phyloP scores from a whole-genome alignment of 1,140 invertebrate genomes.

The Marisa cornuarietis region DNA sequence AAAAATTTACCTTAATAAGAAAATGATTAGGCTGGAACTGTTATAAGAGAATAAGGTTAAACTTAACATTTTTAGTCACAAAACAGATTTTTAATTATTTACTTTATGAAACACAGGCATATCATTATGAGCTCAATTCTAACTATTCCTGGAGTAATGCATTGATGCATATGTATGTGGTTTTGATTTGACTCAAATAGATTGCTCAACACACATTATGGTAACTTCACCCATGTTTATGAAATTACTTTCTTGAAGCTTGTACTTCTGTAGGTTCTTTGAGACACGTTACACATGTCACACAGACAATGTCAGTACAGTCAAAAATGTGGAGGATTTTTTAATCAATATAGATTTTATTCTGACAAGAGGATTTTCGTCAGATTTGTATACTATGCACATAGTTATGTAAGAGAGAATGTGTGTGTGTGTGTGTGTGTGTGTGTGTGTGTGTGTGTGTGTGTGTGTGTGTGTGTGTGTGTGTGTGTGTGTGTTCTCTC shows the following conservation, averaged over 20 bases:
- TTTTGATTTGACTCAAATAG: too few relatives aligned
- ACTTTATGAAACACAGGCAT: too few relatives aligned
- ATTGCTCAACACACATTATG: too few relatives aligned
- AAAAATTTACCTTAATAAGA: too few relatives aligned
- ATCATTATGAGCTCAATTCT: background rate
- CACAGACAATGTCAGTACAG: background rate
- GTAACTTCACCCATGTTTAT: too few relatives aligned
- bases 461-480: background rate
- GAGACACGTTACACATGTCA: too few relatives aligned
- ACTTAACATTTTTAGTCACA: too few relatives aligned
- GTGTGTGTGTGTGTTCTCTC: background rate
- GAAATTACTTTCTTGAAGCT: background rate
- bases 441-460: slow-evolving; percentile 7
- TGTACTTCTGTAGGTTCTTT: background rate
- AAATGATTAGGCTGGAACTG: too few relatives aligned
- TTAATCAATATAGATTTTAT: background rate
- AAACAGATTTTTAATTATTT: too few relatives aligned
- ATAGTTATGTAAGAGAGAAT: background rate
- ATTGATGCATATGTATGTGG: too few relatives aligned
- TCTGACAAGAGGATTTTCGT: background rate
- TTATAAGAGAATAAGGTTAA: too few relatives aligned
- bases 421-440: background rate
- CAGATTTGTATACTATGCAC: background rate
- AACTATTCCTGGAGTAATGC: background rate
- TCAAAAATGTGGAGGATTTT: background rate